Evolutionary conservation across 2,888 invertebrate genomes (phyloP).

Genomic region (Creontiades dilutus): DNA sequence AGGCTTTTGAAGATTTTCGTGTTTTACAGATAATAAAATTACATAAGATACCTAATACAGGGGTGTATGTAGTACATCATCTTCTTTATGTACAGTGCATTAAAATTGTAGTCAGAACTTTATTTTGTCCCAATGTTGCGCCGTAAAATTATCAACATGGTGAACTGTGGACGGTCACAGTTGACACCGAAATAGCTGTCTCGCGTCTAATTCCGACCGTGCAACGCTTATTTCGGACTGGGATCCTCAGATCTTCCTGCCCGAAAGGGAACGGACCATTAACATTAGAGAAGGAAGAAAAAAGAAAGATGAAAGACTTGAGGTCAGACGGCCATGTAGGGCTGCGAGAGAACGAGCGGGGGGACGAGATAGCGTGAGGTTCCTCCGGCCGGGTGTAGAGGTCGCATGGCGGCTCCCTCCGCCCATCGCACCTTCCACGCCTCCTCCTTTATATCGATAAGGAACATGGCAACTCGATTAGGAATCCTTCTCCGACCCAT

Average conservation of each 20-base stretch:
- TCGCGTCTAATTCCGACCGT: too few relatives aligned
- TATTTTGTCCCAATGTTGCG: too few relatives aligned
- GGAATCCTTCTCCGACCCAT: not conserved
- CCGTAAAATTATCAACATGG: too few relatives aligned
- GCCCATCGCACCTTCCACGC: not conserved
- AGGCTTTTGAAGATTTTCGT: too few relatives aligned
- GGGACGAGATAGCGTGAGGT: conserved; percentile 20
- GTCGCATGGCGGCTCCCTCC: conserved; percentile 25
- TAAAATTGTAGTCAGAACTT: too few relatives aligned
- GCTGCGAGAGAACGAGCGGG: not conserved
- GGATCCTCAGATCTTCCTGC: not conserved
- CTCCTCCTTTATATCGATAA: conserved; percentile 28
- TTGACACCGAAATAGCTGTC: too few relatives aligned
- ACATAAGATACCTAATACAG: too few relatives aligned
- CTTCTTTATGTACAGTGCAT: too few relatives aligned
- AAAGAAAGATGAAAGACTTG: not conserved
- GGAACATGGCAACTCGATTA: conserved; percentile 38
- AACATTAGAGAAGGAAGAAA: not conserved
- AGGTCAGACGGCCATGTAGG: conserved; percentile 17
- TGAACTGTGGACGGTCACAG: too few relatives aligned
- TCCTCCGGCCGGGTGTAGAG: conserved; percentile 1
- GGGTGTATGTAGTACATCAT: too few relatives aligned
- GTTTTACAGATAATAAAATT: too few relatives aligned
- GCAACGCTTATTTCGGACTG: not conserved
- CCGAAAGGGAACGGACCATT: not conserved